These are phyloP conservation scores for Mythimna loreyi DNA, from an alignment of 2,888 invertebrate species.

Conservation along the genomic window DNA sequence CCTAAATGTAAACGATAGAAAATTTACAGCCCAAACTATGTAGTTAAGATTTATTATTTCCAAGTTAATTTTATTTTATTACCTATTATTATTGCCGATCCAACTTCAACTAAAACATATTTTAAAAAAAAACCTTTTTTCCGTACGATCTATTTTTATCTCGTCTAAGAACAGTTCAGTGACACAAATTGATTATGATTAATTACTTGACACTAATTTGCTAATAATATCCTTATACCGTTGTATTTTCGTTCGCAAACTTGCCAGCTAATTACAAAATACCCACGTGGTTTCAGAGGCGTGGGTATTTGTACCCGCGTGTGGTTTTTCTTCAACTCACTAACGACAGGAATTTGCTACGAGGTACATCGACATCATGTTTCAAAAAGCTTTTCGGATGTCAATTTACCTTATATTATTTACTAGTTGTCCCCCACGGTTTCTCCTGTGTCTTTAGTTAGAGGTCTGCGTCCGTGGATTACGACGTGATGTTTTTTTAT, in stretches of 20 bases:
- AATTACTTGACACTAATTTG: conserved; percentile 26
- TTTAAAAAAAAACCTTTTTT: neutral
- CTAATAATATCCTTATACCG: conserved; percentile 23
- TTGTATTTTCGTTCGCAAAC: conserved; percentile 14
- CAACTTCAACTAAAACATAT: too few species aligned
- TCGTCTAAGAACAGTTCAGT: conserved; percentile 18
- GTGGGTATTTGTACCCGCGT: conserved; percentile 16
- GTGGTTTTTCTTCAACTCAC: conserved; percentile 3
- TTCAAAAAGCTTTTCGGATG: conserved; percentile 16
- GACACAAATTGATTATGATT: conserved; percentile 51
- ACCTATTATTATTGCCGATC: too few species aligned
- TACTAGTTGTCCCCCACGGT: too few species aligned
- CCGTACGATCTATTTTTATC: conserved; percentile 15
- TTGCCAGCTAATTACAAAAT: conserved; percentile 43
- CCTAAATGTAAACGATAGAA: too few species aligned
- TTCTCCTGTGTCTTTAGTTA: too few species aligned
- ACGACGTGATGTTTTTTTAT: too few species aligned
- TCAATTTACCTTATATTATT: conserved; percentile 9
- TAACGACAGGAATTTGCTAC: conserved; percentile 4
- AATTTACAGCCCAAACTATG: too few species aligned
- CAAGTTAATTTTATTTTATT: too few species aligned
- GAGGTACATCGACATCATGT: neutral
- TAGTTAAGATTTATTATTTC: too few species aligned
- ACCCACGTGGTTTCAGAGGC: conserved; percentile 39
- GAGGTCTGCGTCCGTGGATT: too few species aligned